Conservation (phyloP, 2,113 vertebrate genomes). For the Oreochromis aureus region DNA sequence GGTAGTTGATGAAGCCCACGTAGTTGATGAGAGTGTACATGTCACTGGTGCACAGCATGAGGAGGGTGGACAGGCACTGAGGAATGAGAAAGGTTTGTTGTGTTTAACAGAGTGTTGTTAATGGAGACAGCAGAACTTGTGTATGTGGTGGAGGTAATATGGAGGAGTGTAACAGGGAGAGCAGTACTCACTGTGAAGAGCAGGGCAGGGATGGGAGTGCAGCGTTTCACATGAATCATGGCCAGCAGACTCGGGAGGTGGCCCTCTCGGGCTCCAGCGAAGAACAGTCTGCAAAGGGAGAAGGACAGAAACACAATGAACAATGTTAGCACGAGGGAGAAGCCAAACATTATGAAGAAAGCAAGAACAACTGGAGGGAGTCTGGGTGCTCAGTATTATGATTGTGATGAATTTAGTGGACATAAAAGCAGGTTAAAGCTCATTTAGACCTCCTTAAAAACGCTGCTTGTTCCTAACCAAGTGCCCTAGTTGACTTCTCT, state of each 20-base stretch:
- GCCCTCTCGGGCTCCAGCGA: slow-evolving; percentile 88
- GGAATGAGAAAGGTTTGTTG: not conserved
- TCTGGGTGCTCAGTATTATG: not conserved
- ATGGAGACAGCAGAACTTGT: not conserved
- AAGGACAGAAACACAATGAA: not conserved
- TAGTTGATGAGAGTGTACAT: slow-evolving; percentile 96
- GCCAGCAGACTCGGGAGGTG: slow-evolving; percentile 88
- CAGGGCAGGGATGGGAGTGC: slow-evolving; percentile 88
- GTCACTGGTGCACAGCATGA: slow-evolving; percentile 93
- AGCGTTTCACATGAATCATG: slow-evolving; percentile 88
- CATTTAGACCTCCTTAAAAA: not conserved
- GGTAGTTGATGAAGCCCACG: slow-evolving; percentile 94
- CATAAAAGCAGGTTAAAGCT: not conserved
- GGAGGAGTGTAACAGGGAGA: fast-evolving
- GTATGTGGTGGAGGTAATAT: not conserved
- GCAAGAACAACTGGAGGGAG: not conserved
- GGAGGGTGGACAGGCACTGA: slow-evolving; percentile 86
- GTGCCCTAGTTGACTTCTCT: not conserved
- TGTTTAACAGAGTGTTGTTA: too few relatives aligned
- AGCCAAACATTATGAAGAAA: not conserved
- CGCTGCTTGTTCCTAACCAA: not conserved
- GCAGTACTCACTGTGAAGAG: slow-evolving; percentile 83
- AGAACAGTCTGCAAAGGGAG: slow-evolving; percentile 77
- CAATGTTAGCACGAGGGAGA: not conserved
- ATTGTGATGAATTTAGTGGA: not conserved